Percentiles rank a stretch among this genome's conserved stretches.
Conservation (phyloP, 1,140 invertebrate genomes). For the Andrena cerasifolii region DNA sequence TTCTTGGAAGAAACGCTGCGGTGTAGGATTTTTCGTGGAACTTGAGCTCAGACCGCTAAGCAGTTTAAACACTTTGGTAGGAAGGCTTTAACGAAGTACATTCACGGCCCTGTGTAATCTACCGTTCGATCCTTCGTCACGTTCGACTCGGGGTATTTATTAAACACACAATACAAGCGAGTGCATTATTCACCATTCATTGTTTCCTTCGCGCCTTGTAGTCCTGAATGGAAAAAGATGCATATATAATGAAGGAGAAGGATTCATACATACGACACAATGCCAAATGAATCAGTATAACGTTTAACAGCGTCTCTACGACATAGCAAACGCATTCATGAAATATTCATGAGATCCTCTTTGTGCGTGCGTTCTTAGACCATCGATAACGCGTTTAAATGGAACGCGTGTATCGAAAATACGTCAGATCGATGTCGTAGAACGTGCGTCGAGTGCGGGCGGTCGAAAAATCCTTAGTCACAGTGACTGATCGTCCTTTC, state of each 20-base stretch:
- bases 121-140: conserved; percentile 2
- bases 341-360: conserved; percentile 15
- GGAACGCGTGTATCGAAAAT: background rate
- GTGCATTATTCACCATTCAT: background rate
- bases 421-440: background rate
- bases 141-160: conserved; percentile 1
- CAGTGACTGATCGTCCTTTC: too few species aligned
- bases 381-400: background rate
- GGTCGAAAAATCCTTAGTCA: too few species aligned
- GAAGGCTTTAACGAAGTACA: background rate
- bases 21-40: too few species aligned
- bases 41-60: too few species aligned
- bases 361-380: conserved; percentile 3
- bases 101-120: background rate
- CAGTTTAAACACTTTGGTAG: too few species aligned
- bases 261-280: background rate
- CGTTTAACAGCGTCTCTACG: background rate
- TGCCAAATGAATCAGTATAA: background rate
- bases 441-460: conserved; percentile 1
- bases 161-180: background rate
- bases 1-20: too few species aligned
- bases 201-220: conserved; percentile 5
- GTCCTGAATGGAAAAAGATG: background rate
- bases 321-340: background rate
- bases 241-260: background rate